phyloP scores from a whole-genome alignment of 30 jellyfish, hydroid and myxozoan genomes.

The Pelagia noctiluca region DNA sequence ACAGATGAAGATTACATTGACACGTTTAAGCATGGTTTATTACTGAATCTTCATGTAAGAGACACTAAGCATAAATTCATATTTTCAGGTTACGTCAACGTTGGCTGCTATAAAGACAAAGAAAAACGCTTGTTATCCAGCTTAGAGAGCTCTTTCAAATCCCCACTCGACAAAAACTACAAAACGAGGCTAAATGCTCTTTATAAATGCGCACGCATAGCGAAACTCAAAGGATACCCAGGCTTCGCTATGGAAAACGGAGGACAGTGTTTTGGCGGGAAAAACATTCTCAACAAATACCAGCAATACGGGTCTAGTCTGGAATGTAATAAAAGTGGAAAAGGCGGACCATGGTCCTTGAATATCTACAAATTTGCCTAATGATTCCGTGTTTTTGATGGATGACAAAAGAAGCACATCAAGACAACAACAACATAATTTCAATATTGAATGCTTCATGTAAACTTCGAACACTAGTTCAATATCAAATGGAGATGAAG shows the following conservation, averaged over 20 bases:
- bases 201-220: constrained; percentile 76
- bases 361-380: constrained; percentile 70
- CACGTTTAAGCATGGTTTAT: too few relatives aligned
- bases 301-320: constrained; percentile 52
- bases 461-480: too few relatives aligned
- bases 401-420: too few relatives aligned
- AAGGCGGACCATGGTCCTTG: constrained; percentile 74
- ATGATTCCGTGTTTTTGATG: not conserved
- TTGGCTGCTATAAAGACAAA: constrained; percentile 80
- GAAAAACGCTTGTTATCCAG: constrained; percentile 45
- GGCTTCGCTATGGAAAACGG: constrained; percentile 84
- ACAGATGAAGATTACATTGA: too few relatives aligned
- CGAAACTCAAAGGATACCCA: constrained; percentile 69
- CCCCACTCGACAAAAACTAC: constrained; percentile 70
- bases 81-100: constrained; percentile 43
- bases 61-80: not conserved
- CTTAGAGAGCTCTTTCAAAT: constrained; percentile 63
- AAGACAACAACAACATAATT: too few relatives aligned
- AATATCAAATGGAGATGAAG: too few relatives aligned
- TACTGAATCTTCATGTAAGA: not conserved
- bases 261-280: constrained; percentile 82
- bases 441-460: too few relatives aligned
- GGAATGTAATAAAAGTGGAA: constrained; percentile 67
- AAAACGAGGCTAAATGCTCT: constrained; percentile 63
- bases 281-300: constrained; percentile 51